A percentile compares a stretch with the other conserved stretches of the same genome.
phyloP scores from a whole-genome alignment of 2,113 vertebrate species.

The Psammodynastes pulverulentus region DNA sequence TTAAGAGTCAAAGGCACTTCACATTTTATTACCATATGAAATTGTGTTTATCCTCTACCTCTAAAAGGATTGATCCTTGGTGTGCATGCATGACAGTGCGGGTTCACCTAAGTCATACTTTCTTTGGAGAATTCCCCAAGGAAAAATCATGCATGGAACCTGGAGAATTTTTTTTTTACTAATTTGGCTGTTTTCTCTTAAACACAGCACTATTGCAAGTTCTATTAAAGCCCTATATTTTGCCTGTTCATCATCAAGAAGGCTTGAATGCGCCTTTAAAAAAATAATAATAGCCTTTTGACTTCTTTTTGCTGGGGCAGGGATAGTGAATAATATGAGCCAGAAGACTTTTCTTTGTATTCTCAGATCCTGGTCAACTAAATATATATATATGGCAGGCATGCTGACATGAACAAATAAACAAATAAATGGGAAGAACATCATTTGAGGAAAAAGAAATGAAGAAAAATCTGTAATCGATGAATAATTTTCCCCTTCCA shows the following conservation, averaged over 20 bases:
- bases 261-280: neutral
- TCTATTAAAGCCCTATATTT: neutral
- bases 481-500: neutral
- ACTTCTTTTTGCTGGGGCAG: neutral
- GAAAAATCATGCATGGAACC: neutral
- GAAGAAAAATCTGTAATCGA: neutral
- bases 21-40: neutral
- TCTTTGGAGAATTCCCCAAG: neutral
- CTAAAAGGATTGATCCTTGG: neutral
- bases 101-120: neutral
- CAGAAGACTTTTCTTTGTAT: neutral
- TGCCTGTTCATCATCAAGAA: neutral
- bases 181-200: neutral
- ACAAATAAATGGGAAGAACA: neutral
- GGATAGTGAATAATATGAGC: neutral
- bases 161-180: neutral
- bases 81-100: neutral
- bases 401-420: neutral
- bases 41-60: neutral
- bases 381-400: neutral
- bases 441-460: neutral
- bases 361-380: neutral
- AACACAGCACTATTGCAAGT: neutral
- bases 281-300: neutral
- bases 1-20: slow-evolving; percentile 1